Base-by-base conservation (phyloP, 2,888 invertebrate genomes). In the Timandra comae region DNA sequence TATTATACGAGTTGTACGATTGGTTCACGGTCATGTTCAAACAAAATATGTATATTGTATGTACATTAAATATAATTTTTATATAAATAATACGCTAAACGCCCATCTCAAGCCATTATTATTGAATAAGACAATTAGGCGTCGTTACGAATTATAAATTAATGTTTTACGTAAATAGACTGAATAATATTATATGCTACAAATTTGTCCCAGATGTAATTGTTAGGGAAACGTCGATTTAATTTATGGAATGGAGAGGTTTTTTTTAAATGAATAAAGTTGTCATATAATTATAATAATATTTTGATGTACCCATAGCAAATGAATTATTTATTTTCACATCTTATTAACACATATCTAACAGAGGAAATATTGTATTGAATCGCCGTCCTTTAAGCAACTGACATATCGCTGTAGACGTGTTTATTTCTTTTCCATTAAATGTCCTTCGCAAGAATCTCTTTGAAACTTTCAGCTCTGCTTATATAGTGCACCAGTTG, bases 131-230 rank as follows among this genome's bases (percentile, higher is more conserved):
- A 54, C 53, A 56, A 63, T 50, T 61, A 65, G 49, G 49, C 47
- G 52, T 60, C 56, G 53, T 62, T 59, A 66, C 60, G 63, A 63
- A 71, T 67, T 65, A 67, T 54, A 49, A 44, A 60, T 61, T 58
- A 63, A 54, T 59, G 62, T 63, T 41, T 43, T 46, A 46, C 50
- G 53, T 53, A 56, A 63, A 80, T 79, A 79, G 81, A 82, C 81
- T 81, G 81, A 81, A 62, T 77, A 78, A 69, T 68, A 57, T 70
- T 75, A 71, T 71, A 66, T 63, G 62, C 65, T 65, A 61, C 60
- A 57, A 62, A 56, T 61, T 52, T 46, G 34, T 39, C 43, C 36
- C 37, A 26, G 33, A 27, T 24, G 31, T 41, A 25, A 16, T 16
- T 16, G 16, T 16, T 16, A 16, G 16, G 16, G 44, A 43, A 39